Percentiles rank a stretch among this genome's conserved stretches.
These are phyloP conservation scores for Anarsia innoxiella DNA, from an alignment of 2,888 invertebrate species.

Conservation along the genomic window DNA sequence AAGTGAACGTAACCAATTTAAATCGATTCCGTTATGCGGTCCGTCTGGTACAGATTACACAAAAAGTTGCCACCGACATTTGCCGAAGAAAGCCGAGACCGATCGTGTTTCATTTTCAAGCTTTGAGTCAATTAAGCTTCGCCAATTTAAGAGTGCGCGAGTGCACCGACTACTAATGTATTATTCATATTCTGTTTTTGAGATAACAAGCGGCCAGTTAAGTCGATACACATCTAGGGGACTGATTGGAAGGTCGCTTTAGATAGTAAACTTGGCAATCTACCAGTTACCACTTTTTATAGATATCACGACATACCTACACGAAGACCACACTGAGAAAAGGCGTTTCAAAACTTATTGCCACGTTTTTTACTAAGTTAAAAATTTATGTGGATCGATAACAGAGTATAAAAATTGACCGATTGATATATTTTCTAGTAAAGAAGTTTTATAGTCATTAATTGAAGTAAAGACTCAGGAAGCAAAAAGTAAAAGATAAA, in stretches of 20 bases:
- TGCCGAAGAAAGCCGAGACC: slow-evolving; percentile 23
- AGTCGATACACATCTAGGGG: slow-evolving; percentile 71
- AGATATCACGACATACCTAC: no score
- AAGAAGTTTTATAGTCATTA: no score
- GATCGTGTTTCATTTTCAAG: slow-evolving; percentile 61
- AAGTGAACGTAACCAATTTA: slow-evolving; percentile 40
- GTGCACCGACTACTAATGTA: slow-evolving; percentile 63
- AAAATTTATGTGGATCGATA: neutral
- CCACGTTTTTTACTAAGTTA: no score
- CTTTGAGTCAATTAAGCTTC: slow-evolving; percentile 71
- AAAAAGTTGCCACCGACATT: slow-evolving; percentile 42
- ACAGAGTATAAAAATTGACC: neutral
- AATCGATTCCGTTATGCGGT: slow-evolving; percentile 41
- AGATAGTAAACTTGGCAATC: no score
- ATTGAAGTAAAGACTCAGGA: no score
- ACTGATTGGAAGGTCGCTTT: slow-evolving; percentile 54
- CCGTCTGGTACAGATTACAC: slow-evolving; percentile 34
- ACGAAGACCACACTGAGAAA: no score
- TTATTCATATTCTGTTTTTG: slow-evolving; percentile 74
- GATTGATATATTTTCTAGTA: neutral
- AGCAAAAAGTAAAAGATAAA: no score
- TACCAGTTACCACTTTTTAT: no score
- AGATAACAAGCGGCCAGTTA: slow-evolving; percentile 71
- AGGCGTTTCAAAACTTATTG: no score
- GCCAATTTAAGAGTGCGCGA: slow-evolving; percentile 65